phyloP scores from a whole-genome alignment of 2,113 vertebrate species.

The Tricholaema leucomelas region DNA sequence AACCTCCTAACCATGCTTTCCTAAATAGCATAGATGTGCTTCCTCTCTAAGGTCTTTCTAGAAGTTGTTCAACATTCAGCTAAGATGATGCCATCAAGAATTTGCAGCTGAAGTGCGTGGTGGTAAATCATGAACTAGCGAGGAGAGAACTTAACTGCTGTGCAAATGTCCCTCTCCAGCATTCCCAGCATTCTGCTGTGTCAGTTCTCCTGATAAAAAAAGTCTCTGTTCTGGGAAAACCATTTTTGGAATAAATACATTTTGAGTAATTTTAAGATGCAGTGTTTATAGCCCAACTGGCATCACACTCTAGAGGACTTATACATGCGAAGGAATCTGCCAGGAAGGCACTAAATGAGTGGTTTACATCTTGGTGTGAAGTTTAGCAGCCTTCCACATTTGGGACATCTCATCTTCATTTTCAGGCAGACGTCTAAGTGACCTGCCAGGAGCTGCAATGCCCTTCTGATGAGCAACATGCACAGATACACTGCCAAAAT shows the following conservation, averaged over 20 bases:
- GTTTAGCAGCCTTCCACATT: conserved; percentile 14
- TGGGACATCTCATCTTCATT: conserved; percentile 36
- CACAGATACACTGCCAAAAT: background rate
- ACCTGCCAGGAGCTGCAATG: background rate
- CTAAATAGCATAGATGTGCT: background rate
- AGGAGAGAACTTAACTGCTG: background rate
- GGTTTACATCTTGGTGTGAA: background rate
- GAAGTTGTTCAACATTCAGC: background rate
- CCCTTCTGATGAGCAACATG: conserved; percentile 25
- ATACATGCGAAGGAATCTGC: conserved; percentile 12
- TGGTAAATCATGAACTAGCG: background rate
- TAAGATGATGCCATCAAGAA: background rate
- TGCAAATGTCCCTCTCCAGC: background rate
- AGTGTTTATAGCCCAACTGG: conserved; percentile 23
- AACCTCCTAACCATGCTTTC: background rate
- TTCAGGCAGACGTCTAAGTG: conserved; percentile 5
- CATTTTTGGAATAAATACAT: conserved; percentile 38
- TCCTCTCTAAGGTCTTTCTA: background rate
- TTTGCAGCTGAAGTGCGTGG: background rate
- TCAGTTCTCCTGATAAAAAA: background rate
- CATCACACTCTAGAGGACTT: background rate
- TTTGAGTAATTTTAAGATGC: conserved; percentile 46
- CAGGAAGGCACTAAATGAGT: background rate
- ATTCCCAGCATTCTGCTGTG: background rate
- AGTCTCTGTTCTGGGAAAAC: conserved; percentile 2